Conservation (phyloP, 2,113 vertebrate genomes). For the Coreoperca whiteheadi region DNA sequence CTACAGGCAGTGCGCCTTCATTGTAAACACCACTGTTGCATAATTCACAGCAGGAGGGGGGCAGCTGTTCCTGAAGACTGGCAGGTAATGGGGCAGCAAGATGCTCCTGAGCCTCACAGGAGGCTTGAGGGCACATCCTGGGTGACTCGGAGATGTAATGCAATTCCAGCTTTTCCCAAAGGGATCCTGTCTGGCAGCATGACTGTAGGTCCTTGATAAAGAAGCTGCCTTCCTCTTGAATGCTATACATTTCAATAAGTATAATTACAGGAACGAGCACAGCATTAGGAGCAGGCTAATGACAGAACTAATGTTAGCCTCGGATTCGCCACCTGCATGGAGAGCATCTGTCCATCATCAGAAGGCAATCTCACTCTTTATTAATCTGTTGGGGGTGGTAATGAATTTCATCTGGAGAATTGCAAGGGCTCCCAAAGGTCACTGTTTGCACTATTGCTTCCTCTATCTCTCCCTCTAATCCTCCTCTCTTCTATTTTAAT, state of each 20-base stretch:
- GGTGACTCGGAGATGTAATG: slow-evolving; percentile 40
- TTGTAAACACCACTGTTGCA: slow-evolving; percentile 67
- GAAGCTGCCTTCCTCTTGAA: slow-evolving; percentile 4
- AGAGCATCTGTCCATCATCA: slow-evolving; percentile 72
- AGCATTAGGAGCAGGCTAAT: slow-evolving; percentile 43
- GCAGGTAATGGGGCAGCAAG: slow-evolving; percentile 61
- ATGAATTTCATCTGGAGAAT: slow-evolving; percentile 66
- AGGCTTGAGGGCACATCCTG: slow-evolving; percentile 63
- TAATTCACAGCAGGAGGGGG: slow-evolving; percentile 66
- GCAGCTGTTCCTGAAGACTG: slow-evolving; percentile 59
- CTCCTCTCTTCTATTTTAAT: slow-evolving; percentile 18
- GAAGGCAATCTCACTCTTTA: slow-evolving; percentile 52
- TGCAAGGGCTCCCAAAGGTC: slow-evolving; percentile 66
- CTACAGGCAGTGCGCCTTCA: slow-evolving; percentile 38
- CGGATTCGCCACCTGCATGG: slow-evolving; percentile 60
- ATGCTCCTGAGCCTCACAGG: slow-evolving; percentile 49
- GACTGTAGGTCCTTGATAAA: slow-evolving; percentile 29
- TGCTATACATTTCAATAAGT: slow-evolving; percentile 1
- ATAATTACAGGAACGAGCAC: slow-evolving; percentile 5
- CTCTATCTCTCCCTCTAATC: slow-evolving; percentile 16
- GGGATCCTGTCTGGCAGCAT: slow-evolving; percentile 27
- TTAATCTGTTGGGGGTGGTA: slow-evolving; percentile 55
- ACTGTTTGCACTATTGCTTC: slow-evolving; percentile 16
- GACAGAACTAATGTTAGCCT: slow-evolving; percentile 47
- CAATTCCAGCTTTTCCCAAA: slow-evolving; percentile 39